Evolutionary conservation across 2,113 vertebrate species (phyloP).

Genomic region (Cervus canadensis): DNA sequence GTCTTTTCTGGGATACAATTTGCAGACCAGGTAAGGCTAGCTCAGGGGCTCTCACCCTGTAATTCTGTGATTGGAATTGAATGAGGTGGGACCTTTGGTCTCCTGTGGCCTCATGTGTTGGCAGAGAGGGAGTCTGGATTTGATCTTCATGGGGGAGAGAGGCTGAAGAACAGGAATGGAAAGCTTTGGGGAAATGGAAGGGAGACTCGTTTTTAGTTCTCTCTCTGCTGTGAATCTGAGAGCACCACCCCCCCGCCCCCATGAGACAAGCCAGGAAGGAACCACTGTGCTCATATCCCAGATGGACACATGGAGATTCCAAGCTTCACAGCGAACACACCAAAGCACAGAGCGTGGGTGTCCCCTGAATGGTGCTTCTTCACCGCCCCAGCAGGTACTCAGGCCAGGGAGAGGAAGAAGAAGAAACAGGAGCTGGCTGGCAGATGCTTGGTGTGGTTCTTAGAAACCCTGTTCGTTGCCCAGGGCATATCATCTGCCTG

Average conservation of each 20-base stretch:
- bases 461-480: background rate
- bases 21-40: background rate
- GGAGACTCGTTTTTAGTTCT: background rate
- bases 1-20: background rate
- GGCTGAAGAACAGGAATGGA: background rate
- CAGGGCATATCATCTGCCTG: background rate
- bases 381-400: accelerated
- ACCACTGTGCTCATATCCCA: accelerated
- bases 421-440: background rate
- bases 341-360: accelerated
- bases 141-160: background rate
- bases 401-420: background rate
- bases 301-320: background rate
- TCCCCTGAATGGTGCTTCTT: background rate
- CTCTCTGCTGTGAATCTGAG: background rate
- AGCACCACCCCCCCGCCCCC: accelerated
- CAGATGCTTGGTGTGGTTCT: background rate
- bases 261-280: background rate
- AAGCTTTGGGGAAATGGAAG: background rate
- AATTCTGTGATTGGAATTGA: background rate
- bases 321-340: background rate
- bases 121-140: background rate
- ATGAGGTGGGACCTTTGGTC: background rate
- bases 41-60: background rate
- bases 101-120: background rate